These are phyloP conservation scores for Arbacia lixula DNA, from an alignment of 53 echinoderm and acorn worm species.

Conservation along the genomic window DNA sequence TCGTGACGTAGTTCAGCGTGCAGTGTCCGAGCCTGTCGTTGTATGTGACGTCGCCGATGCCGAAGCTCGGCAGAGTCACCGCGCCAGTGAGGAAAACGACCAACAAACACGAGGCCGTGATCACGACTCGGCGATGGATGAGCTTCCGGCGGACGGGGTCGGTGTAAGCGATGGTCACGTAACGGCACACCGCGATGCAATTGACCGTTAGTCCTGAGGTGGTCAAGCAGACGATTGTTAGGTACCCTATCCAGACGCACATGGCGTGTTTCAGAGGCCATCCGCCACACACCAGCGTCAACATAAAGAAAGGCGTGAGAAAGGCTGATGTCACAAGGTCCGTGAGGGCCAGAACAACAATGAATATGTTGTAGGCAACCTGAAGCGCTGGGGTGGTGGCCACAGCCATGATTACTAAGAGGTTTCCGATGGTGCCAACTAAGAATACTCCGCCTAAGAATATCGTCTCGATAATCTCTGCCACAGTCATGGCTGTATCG, in stretches of 20 bases:
- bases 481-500: not conserved
- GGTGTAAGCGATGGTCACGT: slow-evolving; percentile 62
- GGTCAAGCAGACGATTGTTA: slow-evolving; percentile 65
- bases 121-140: slow-evolving; percentile 44
- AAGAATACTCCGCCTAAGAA: slow-evolving; percentile 52
- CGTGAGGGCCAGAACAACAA: slow-evolving; percentile 63
- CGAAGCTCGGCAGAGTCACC: slow-evolving; percentile 20
- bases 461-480: slow-evolving; percentile 43
- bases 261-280: slow-evolving; percentile 51
- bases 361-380: slow-evolving; percentile 68
- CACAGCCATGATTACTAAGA: slow-evolving; percentile 71
- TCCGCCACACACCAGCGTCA: slow-evolving; percentile 37
- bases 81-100: not conserved
- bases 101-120: not conserved
- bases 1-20: slow-evolving; percentile 44
- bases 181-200: slow-evolving; percentile 65
- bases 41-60: slow-evolving; percentile 61
- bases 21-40: slow-evolving; percentile 63
- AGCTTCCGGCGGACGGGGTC: slow-evolving; percentile 33
- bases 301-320: slow-evolving; percentile 67
- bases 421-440: slow-evolving; percentile 72
- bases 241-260: slow-evolving; percentile 65
- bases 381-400: slow-evolving; percentile 59
- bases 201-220: slow-evolving; percentile 62
- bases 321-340: slow-evolving; percentile 65